Base-by-base conservation (phyloP, 2,888 invertebrate species). In the Scaptomyza caliginosa region DNA sequence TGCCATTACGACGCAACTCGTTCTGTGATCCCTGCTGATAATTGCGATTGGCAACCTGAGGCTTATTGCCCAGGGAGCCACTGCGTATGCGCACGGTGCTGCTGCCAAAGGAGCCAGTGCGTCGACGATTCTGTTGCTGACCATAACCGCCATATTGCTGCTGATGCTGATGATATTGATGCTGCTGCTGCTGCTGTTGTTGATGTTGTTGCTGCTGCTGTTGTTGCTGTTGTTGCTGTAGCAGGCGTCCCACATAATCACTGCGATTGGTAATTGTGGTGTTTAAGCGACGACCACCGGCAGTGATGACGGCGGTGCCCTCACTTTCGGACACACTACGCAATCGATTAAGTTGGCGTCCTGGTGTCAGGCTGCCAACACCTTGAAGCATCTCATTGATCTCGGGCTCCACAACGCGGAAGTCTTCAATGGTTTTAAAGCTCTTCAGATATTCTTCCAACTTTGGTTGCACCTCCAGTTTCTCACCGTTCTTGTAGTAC, bases 361-460 rank as follows among this genome's bases (percentile, higher is more conserved):
- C 91, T 59, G 87, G 87, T 90, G 92, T 81, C 89, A 92, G 85
- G 91, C 91, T 89, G 72, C 93, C 92, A 67, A 92, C 92, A 55
- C 92, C 92, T 84, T 93, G 92, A 17, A 93, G 88, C 90, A 93
- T 93, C 88, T 93, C 94, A 83, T 93, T 93, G 85, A 94, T 93
- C 90, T 93, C 93, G 4, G 94, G 94, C 92, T 94, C 91, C 50
- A 92, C 92, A 17, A 96, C 96, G 73, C 96, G 93, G 90, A 98
- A 98, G 92, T 98, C 98, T 92, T 98, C 97, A 81, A 97, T 95
- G 72, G 94, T 96, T 88, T 96, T 95, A 92, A 96, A 98, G 89
- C 95, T 95, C 59, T 94, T 93, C 57, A 98, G 92, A 89, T 94
- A 94, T 54, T 94, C 95, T 66, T 94, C 92, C 39, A 98, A 92